These are phyloP conservation scores for Drosophila parthenogenetica DNA, from an alignment of 2,888 invertebrate species.

Conservation along the genomic window DNA sequence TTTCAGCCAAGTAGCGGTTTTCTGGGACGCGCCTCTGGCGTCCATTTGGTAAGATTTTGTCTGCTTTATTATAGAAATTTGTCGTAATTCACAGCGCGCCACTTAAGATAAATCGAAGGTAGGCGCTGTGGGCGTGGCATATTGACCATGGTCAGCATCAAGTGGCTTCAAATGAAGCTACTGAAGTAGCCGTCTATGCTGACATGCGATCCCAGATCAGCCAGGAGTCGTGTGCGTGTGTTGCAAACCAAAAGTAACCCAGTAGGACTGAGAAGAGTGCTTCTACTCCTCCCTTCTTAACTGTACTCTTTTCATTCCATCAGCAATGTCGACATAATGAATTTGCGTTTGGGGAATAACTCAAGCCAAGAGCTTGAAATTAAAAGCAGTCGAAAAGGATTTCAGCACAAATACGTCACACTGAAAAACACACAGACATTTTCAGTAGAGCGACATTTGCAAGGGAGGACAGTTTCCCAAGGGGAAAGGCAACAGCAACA, in stretches of 20 bases:
- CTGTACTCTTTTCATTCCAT: too few relatives aligned
- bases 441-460: conserved; percentile 5
- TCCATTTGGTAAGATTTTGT: conserved; percentile 73
- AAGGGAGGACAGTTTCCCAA: conserved; percentile 52
- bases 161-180: conserved; percentile 46
- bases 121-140: conserved; percentile 58
- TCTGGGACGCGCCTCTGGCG: conserved; percentile 55
- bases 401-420: conserved; percentile 12
- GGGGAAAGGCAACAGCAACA: conserved; percentile 32
- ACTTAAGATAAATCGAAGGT: conserved; percentile 79
- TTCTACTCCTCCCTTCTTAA: too few relatives aligned
- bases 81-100: conserved; percentile 77
- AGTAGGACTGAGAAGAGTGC: too few relatives aligned
- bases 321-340: conserved; percentile 43
- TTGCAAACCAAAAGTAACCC: neutral
- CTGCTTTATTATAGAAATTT: conserved; percentile 81
- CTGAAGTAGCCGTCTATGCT: conserved; percentile 67
- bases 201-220: conserved; percentile 26
- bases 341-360: conserved; percentile 65
- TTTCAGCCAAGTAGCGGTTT: conserved; percentile 69
- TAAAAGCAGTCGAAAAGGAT: conserved; percentile 54
- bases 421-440: conserved; percentile 1
- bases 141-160: conserved; percentile 12
- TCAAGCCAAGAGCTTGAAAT: conserved; percentile 37
- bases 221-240: neutral